Evolutionary conservation across 2,888 invertebrate genomes (phyloP).

Genomic region (Clistopyga incitator): DNA sequence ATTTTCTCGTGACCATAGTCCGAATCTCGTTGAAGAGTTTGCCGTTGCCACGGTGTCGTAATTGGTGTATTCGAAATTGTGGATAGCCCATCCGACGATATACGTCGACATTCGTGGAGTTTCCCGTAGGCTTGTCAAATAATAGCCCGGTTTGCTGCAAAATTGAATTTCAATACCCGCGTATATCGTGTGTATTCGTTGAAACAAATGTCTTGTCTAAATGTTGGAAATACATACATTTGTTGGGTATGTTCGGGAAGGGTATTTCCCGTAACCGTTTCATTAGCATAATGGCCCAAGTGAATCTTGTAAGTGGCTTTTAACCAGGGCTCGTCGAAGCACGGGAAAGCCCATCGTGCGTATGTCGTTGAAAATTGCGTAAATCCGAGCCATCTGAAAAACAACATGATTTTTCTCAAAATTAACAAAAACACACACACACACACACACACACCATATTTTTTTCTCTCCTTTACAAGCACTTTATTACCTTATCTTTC

Average conservation of each 20-base stretch:
- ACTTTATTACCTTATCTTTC: constrained; percentile 85
- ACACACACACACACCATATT: too few relatives aligned
- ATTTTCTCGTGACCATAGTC: constrained; percentile 71
- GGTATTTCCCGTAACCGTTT: constrained; percentile 71
- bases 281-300: constrained; percentile 86
- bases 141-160: constrained; percentile 62
- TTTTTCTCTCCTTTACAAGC: too few relatives aligned
- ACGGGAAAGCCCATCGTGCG: constrained; percentile 93
- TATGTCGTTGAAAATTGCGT: constrained; percentile 93
- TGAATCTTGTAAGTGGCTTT: constrained; percentile 91
- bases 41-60: constrained; percentile 52
- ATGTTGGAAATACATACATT: background rate
- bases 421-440: too few relatives aligned
- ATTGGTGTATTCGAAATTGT: constrained; percentile 69
- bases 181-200: too few relatives aligned
- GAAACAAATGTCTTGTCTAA: too few relatives aligned
- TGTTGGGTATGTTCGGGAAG: constrained; percentile 43
- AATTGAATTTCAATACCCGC: too few relatives aligned
- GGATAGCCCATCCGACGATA: constrained; percentile 76
- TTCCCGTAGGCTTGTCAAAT: constrained; percentile 60
- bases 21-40: constrained; percentile 63
- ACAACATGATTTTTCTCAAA: too few relatives aligned
- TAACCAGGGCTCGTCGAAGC: constrained; percentile 93
- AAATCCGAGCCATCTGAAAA: constrained; percentile 89
- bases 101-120: constrained; percentile 79